These are phyloP conservation scores for Etia nguti DNA, from an alignment of 2,113 vertebrate genomes.

Conservation along the genomic window DNA sequence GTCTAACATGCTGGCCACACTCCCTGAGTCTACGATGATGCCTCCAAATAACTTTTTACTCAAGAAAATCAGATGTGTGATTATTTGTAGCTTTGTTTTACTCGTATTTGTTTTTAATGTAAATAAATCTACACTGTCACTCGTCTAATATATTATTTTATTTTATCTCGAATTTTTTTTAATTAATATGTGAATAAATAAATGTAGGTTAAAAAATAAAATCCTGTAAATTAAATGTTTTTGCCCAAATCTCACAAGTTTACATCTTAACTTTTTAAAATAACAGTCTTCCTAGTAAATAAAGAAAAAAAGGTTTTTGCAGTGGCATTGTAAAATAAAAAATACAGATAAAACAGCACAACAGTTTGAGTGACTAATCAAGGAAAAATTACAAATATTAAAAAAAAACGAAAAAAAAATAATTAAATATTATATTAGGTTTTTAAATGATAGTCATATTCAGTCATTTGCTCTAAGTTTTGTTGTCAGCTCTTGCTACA, in stretches of 20 bases:
- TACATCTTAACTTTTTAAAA: not conserved
- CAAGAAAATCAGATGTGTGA: not conserved
- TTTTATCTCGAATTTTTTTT: no score
- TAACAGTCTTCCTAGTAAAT: not conserved
- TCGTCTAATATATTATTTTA: not conserved
- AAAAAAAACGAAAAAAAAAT: not conserved
- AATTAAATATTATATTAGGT: not conserved
- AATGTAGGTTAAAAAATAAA: not conserved
- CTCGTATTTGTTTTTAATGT: not conserved
- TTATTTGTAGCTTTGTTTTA: not conserved
- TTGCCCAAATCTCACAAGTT: not conserved
- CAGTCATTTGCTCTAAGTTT: not conserved
- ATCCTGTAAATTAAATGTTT: accelerated
- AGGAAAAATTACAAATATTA: not conserved
- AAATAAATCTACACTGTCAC: not conserved
- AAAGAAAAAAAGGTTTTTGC: not conserved
- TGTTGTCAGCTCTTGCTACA: not conserved
- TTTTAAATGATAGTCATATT: not conserved
- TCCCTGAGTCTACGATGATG: not conserved
- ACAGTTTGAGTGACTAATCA: not conserved
- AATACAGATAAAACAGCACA: not conserved
- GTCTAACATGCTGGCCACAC: not conserved
- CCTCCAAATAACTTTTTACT: not conserved
- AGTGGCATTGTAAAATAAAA: not conserved
- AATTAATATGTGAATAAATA: not conserved